Conservation (phyloP, 1,140 invertebrate species). For the Argopecten irradians region DNA sequence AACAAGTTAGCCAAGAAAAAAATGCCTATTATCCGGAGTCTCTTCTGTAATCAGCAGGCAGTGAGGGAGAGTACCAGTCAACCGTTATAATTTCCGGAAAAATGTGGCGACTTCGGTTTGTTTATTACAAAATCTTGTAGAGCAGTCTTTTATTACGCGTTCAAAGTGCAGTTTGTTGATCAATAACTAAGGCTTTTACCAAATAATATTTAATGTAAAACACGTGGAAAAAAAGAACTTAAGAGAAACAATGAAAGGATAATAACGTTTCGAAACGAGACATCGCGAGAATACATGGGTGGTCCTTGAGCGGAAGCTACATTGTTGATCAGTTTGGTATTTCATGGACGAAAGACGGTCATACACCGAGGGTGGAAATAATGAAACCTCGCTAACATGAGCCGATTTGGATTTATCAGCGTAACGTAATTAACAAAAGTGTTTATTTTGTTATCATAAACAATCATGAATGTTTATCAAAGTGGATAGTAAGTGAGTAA, state of each 20-base stretch:
- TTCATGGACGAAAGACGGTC: neutral
- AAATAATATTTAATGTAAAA: neutral
- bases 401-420: neutral
- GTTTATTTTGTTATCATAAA: neutral
- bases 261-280: conserved; percentile 23
- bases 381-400: neutral
- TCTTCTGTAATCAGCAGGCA: too few species aligned
- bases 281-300: conserved; percentile 34
- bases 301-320: conserved; percentile 32
- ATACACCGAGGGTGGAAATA: neutral
- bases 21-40: too few species aligned
- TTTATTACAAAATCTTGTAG: neutral
- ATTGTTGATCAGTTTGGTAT: conserved; percentile 25
- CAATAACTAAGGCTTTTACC: too few species aligned
- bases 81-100: neutral
- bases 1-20: too few species aligned
- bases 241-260: neutral
- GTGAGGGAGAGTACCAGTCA: too few species aligned
- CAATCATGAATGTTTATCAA: neutral
- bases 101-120: neutral
- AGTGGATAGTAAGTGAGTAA: neutral
- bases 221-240: neutral
- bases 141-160: neutral
- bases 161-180: neutral
- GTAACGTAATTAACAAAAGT: neutral